phyloP scores from a whole-genome alignment of 2,888 invertebrate species.

The Anticlea derivata region DNA sequence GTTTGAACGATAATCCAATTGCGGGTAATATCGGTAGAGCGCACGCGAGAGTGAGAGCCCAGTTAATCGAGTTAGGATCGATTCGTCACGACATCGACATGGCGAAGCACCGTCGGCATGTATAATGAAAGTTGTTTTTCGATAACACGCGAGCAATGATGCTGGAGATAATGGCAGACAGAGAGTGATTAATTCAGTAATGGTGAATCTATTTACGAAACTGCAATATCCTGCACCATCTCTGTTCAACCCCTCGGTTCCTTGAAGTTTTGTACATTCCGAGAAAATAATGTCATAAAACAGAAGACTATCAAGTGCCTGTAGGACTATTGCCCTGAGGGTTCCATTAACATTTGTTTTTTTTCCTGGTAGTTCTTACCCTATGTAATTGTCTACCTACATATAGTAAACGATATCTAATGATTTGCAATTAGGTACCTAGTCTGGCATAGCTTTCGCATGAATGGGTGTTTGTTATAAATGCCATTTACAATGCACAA shows the following conservation, averaged over 20 bases:
- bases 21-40: slow-evolving; percentile 29
- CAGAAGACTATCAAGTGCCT: no score
- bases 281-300: no score
- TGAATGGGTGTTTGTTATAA: slow-evolving; percentile 3
- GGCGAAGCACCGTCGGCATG: slow-evolving; percentile 28
- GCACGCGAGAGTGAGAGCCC: slow-evolving; percentile 41
- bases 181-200: slow-evolving; percentile 2
- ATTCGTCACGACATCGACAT: slow-evolving; percentile 53
- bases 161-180: slow-evolving; percentile 5
- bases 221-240: neutral
- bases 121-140: slow-evolving; percentile 36
- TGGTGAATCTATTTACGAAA: no score
- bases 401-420: neutral
- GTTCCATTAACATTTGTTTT: neutral
- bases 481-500: neutral
- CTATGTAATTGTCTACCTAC: neutral
- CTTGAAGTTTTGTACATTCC: no score
- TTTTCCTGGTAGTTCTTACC: no score
- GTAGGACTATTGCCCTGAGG: no score
- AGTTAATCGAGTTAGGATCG: slow-evolving; percentile 64
- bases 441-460: slow-evolving; percentile 16
- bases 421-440: slow-evolving; percentile 13
- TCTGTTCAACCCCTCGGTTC: no score
- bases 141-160: slow-evolving; percentile 24
- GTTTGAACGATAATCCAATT: slow-evolving; percentile 42